Evolutionary conservation across 2,797 vertebrate genomes (phyloP).

Genomic region (Adelosebastes latens): DNA sequence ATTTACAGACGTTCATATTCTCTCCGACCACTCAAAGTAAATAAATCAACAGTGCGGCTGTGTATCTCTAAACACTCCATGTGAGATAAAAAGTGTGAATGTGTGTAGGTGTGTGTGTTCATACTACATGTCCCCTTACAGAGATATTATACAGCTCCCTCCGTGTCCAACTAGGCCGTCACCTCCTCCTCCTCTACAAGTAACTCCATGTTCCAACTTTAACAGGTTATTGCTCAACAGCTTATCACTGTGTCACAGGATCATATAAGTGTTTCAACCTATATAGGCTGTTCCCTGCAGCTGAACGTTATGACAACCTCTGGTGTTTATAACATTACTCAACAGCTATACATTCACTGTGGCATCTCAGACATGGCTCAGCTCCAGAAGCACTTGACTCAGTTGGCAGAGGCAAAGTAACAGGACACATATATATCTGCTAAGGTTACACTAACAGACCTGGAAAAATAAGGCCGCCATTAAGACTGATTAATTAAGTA

Average conservation of each 20-base stretch:
- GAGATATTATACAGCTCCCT: not conserved
- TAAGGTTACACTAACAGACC: conserved; percentile 12
- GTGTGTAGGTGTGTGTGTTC: not conserved
- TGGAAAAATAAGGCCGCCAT: not conserved
- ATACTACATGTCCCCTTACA: not conserved
- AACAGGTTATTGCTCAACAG: conserved; percentile 27
- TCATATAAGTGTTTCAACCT: not conserved
- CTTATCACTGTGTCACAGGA: conserved; percentile 10
- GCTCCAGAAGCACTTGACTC: conserved; percentile 6
- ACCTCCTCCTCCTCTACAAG: not conserved
- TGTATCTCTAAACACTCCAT: not conserved
- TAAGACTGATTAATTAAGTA: conserved; percentile 22
- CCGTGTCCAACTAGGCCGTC: conserved; percentile 17
- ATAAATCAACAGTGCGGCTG: conserved; percentile 18
- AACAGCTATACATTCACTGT: not conserved
- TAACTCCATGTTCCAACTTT: conserved; percentile 24
- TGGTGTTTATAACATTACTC: not conserved
- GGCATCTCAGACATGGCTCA: conserved; percentile 8
- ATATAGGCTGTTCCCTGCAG: not conserved
- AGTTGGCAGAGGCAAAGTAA: not conserved
- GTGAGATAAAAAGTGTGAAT: not conserved
- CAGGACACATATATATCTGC: conserved; percentile 3
- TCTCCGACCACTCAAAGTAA: conserved; percentile 9
- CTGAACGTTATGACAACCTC: not conserved
- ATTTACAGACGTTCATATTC: conserved; percentile 24